Evolutionary conservation across 2,888 invertebrate genomes (phyloP).

Genomic region (Meganola albula): DNA sequence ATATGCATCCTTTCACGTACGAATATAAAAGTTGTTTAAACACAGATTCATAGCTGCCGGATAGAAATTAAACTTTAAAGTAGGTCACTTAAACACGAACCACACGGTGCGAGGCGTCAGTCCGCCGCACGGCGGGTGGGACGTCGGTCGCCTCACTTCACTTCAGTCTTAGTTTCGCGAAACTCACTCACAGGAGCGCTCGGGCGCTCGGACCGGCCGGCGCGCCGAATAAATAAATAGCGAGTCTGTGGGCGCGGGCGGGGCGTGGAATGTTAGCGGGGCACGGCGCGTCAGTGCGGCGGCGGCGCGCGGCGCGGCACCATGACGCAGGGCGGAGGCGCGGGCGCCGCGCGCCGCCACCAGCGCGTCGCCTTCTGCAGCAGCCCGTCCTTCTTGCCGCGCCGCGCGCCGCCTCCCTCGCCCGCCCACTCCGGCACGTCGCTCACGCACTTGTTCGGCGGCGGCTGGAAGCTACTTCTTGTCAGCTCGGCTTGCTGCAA

Average conservation of each 20-base stretch:
- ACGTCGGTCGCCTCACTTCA: slow-evolving; percentile 59
- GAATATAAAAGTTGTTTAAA: slow-evolving; percentile 78
- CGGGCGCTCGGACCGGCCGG: slow-evolving; percentile 26
- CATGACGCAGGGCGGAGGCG: slow-evolving; percentile 30
- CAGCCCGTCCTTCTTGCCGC: slow-evolving; percentile 69
- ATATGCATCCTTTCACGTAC: slow-evolving; percentile 67
- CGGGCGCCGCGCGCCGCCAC: slow-evolving; percentile 55
- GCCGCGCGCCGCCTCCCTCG: slow-evolving; percentile 27
- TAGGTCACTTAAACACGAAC: slow-evolving; percentile 68
- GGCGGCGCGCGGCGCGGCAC: slow-evolving; percentile 43
- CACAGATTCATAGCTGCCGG: slow-evolving; percentile 69
- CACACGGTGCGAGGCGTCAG: slow-evolving; percentile 67
- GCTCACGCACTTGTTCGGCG: slow-evolving; percentile 82
- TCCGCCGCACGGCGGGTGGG: slow-evolving; percentile 26
- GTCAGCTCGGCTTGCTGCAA: slow-evolving; percentile 82
- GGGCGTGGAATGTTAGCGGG: slow-evolving; percentile 75
- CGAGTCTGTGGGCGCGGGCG: slow-evolving; percentile 71
- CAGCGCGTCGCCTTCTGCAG: slow-evolving; percentile 74
- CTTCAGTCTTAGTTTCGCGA: slow-evolving; percentile 77
- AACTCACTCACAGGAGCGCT: slow-evolving; percentile 55
- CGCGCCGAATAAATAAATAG: slow-evolving; percentile 71
- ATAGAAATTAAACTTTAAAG: slow-evolving; percentile 66
- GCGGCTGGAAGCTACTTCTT: slow-evolving; percentile 81
- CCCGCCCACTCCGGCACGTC: slow-evolving; percentile 80
- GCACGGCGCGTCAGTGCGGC: slow-evolving; percentile 41